Evolutionary conservation across 1,140 invertebrate genomes (phyloP).

Genomic region (Eciton burchellii): DNA sequence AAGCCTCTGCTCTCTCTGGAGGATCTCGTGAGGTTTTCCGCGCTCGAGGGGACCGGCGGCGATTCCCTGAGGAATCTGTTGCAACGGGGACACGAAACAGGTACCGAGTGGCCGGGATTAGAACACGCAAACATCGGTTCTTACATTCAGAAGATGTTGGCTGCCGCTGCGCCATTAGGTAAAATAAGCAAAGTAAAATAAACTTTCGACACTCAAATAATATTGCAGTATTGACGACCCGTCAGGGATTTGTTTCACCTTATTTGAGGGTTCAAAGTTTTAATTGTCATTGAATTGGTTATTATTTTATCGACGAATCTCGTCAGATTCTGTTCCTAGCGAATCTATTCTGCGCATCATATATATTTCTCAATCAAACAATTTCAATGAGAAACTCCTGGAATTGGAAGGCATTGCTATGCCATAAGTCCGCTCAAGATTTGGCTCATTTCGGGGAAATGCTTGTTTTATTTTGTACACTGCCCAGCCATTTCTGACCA

Average conservation of each 20-base stretch:
- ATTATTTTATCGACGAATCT: not conserved
- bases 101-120: constrained; percentile 85
- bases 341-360: not conserved
- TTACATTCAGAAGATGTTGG: constrained; percentile 87
- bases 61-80: constrained; percentile 88
- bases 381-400: not conserved
- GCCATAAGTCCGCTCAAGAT: not conserved
- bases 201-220: not conserved
- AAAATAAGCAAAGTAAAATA: constrained; percentile 75
- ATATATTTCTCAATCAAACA: not conserved
- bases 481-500: constrained; percentile 22
- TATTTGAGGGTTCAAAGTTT: not conserved
- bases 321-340: not conserved
- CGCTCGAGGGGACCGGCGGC: constrained; percentile 84
- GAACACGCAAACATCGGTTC: constrained; percentile 87
- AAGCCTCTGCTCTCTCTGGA: constrained; percentile 87
- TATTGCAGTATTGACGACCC: not conserved
- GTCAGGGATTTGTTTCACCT: not conserved
- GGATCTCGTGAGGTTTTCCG: constrained; percentile 87
- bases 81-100: constrained; percentile 85
- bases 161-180: constrained; percentile 83
- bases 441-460: constrained; percentile 55
- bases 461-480: constrained; percentile 45
- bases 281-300: constrained; percentile 5
- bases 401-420: not conserved